Percentiles rank a stretch among this genome's conserved stretches.
These are phyloP conservation scores for Mareca strepera DNA, from an alignment of 2,797 vertebrate species.

Conservation along the genomic window DNA sequence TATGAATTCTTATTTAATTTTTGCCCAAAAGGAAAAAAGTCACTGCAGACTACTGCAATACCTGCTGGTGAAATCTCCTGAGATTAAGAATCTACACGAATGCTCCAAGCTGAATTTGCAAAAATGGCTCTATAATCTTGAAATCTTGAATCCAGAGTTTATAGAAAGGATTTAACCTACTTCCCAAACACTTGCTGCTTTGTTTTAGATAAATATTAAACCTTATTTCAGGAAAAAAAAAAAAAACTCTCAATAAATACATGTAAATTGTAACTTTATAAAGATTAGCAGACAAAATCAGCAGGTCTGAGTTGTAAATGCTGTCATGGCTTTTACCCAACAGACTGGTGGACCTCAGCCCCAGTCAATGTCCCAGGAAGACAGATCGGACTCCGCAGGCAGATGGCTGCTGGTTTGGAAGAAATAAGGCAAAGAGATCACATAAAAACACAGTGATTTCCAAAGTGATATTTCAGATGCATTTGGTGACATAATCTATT, in stretches of 20 bases:
- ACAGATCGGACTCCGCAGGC: neutral
- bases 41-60: constrained; percentile 10
- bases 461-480: neutral
- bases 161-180: neutral
- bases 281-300: neutral
- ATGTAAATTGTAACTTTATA: neutral
- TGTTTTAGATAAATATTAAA: neutral
- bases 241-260: neutral
- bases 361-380: neutral
- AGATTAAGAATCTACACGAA: neutral
- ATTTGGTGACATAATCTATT: neutral
- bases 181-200: neutral
- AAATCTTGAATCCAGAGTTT: neutral
- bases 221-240: neutral
- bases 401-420: neutral
- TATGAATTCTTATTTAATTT: neutral
- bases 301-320: neutral
- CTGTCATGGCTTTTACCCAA: neutral
- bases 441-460: neutral
- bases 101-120: constrained; percentile 12
- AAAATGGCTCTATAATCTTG: neutral
- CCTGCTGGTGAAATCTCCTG: neutral
- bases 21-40: neutral
- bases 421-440: neutral
- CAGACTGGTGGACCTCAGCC: neutral